A percentile compares a stretch with the other conserved stretches of the same genome.
Conservation (phyloP, 2,113 vertebrate genomes). For the Calyptomena viridis region DNA sequence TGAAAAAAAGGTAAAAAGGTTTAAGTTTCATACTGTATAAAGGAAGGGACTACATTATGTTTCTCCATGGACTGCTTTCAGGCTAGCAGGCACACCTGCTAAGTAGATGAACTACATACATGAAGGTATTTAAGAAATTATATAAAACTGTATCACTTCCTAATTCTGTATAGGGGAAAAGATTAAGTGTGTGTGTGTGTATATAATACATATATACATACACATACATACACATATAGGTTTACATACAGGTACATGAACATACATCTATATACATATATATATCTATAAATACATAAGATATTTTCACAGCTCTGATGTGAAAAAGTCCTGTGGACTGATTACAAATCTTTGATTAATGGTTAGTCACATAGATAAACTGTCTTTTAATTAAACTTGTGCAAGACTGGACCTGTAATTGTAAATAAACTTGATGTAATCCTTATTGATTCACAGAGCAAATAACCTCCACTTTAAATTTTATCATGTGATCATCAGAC, state of each 20-base stretch:
- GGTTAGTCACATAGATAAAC: neutral
- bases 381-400: neutral
- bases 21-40: neutral
- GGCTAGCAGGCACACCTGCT: neutral
- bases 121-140: neutral
- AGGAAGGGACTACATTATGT: neutral
- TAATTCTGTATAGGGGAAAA: neutral
- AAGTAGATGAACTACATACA: neutral
- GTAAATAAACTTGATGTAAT: neutral
- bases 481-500: neutral
- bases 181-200: rapidly evolving
- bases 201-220: neutral
- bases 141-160: neutral
- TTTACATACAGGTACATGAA: neutral
- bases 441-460: neutral
- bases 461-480: neutral
- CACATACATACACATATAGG: neutral
- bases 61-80: neutral
- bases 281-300: neutral
- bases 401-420: neutral
- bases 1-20: neutral
- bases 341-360: neutral
- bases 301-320: neutral
- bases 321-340: neutral
- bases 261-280: neutral